Evolutionary conservation across 2,888 invertebrate species (phyloP), one percentile per base, ranked within the genome.

Genomic region (Alsophila aescularia): DNA sequence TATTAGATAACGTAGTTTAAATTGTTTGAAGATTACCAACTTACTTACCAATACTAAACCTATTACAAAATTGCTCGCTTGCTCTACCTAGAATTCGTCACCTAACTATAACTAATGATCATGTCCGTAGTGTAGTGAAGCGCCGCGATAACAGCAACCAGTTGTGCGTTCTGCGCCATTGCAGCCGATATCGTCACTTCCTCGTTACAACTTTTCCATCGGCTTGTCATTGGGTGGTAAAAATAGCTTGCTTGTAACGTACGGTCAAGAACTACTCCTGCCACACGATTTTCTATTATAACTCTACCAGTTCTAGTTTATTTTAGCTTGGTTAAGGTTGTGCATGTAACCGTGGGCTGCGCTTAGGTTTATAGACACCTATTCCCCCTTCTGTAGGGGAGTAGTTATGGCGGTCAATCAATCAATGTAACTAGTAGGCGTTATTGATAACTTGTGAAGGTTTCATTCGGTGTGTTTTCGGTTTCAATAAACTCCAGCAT

Each of bases 181-280:
- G 60, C 63, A 60, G 44, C 43, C 40, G 41, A 50, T 42, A 41
- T 9, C 42, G 35, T 29, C 59, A 58, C 60, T 61, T 63, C 62
- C 65, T 61, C 57, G 51, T 62, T 40, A 15, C 53, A 24, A 37
- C 52, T 48, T 41, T 27, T 41, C 55, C 55, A 60, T 48, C 53
- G 54, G 58, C 60, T 50, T 62, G 68, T 69, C 68, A 74, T 76
- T 75, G 75, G 73, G 36, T 62, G 62, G 54, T 69, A 73, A 66
- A 72, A 71, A 75, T 75, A 75, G 49, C 62, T 52, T 42, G 43
- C 55, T 43, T 55, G 55, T 54, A 55, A 42, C 37, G 41, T 41
- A 42, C 57, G 43, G 39, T 35, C 47, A 39, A 40, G 48, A 9
- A 8, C 7, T 7, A 8, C 13, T 4, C 9, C 13, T 4, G 2